phyloP scores from a whole-genome alignment of 2,888 invertebrate genomes.

The Tipula unca region DNA sequence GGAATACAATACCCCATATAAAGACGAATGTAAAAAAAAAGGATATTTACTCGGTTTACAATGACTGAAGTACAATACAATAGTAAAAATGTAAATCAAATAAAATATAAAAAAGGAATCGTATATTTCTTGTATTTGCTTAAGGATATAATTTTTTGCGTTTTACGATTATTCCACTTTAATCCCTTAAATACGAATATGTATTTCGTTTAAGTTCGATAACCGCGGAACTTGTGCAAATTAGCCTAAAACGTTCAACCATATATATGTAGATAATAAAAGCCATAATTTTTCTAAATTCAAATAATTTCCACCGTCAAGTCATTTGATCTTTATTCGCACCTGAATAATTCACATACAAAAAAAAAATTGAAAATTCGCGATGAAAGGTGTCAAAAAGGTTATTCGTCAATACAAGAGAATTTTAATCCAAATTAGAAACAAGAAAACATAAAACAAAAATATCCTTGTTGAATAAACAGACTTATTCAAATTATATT shows the following conservation, averaged over 20 bases:
- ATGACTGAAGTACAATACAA: background rate
- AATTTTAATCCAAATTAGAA: background rate
- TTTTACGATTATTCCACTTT: background rate
- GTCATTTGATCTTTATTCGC: background rate
- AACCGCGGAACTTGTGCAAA: background rate
- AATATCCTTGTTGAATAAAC: background rate
- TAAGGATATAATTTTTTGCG: conserved; percentile 14
- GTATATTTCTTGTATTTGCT: background rate
- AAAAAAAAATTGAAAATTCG: background rate
- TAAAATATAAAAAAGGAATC: background rate
- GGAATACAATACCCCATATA: background rate
- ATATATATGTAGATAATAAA: too few relatives aligned
- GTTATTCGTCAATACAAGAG: background rate
- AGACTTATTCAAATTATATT: background rate
- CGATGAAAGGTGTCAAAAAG: background rate
- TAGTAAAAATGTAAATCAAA: background rate
- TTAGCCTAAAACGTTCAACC: too few relatives aligned
- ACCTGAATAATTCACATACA: background rate
- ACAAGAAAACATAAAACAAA: background rate
- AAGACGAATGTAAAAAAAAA: background rate
- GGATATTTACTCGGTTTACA: background rate
- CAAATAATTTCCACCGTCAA: background rate
- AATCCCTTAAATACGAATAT: background rate
- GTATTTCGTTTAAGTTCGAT: background rate
- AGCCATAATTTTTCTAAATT: background rate